Evolutionary conservation across 2,797 vertebrate species (phyloP).

Genomic region (Enteromius anoplus): DNA sequence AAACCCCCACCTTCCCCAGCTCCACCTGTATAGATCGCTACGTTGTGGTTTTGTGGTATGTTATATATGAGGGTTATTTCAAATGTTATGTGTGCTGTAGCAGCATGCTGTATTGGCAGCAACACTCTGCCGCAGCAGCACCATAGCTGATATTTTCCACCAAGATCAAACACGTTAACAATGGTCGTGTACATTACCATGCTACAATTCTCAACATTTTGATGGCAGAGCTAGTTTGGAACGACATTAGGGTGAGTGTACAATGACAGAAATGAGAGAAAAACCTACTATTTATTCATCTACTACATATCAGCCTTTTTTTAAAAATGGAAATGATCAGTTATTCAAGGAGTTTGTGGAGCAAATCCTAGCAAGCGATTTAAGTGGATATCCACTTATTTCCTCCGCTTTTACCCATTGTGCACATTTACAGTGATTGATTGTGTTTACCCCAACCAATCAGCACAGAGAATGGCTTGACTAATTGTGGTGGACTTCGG

Average conservation of each 20-base stretch:
- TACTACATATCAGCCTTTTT: slow-evolving; percentile 52
- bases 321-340: slow-evolving; percentile 71
- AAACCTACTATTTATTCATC: not conserved
- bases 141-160: not conserved
- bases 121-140: not conserved
- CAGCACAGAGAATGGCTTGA: slow-evolving; percentile 60
- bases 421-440: slow-evolving; percentile 73
- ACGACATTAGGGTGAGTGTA: not conserved
- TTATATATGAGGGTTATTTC: not conserved
- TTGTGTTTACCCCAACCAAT: slow-evolving; percentile 72
- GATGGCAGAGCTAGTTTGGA: not conserved
- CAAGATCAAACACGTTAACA: not conserved
- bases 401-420: slow-evolving; percentile 62
- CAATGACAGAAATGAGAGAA: not conserved
- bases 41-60: not conserved
- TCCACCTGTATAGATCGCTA: not conserved
- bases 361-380: slow-evolving; percentile 42
- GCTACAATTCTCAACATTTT: not conserved
- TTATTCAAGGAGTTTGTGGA: slow-evolving; percentile 64
- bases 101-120: not conserved
- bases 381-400: slow-evolving; percentile 50
- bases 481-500: slow-evolving; percentile 63
- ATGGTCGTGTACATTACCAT: not conserved
- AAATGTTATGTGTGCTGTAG: not conserved
- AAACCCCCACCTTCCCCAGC: not conserved